Evolutionary conservation across 2,888 invertebrate species (phyloP).

Genomic region (Kryphioiulus occultus): DNA sequence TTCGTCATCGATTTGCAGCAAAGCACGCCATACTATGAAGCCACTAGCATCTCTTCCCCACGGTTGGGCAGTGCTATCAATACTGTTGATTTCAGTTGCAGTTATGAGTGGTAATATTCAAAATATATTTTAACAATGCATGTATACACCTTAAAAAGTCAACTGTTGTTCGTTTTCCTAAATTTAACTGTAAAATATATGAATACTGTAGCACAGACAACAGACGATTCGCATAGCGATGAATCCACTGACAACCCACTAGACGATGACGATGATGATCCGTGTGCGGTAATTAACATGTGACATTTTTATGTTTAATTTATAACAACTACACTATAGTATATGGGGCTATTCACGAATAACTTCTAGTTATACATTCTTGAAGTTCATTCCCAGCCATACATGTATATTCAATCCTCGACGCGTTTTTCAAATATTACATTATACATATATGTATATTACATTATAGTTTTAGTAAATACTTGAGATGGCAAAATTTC

Average conservation of each 20-base stretch:
- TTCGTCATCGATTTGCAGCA: neutral
- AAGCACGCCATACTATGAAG: neutral
- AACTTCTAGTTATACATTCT: too few species aligned
- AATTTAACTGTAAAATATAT: neutral
- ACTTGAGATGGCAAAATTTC: too few species aligned
- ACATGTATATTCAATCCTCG: too few species aligned
- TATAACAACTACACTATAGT: neutral
- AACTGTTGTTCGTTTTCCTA: neutral
- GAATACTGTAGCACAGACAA: neutral
- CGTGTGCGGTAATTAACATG: neutral
- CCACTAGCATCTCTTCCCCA: neutral
- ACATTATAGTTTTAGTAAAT: too few species aligned
- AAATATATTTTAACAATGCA: neutral
- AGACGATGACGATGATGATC: neutral
- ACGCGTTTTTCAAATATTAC: too few species aligned
- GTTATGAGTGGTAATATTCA: neutral
- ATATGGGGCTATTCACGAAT: neutral
- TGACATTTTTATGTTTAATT: neutral
- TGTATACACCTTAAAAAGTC: neutral
- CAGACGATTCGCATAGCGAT: neutral
- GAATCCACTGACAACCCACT: neutral
- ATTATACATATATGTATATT: neutral
- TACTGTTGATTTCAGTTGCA: neutral
- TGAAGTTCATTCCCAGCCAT: too few species aligned
- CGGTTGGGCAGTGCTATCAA: neutral